phyloP scores from a whole-genome alignment of 2,888 invertebrate genomes.

The Spisula solida region DNA sequence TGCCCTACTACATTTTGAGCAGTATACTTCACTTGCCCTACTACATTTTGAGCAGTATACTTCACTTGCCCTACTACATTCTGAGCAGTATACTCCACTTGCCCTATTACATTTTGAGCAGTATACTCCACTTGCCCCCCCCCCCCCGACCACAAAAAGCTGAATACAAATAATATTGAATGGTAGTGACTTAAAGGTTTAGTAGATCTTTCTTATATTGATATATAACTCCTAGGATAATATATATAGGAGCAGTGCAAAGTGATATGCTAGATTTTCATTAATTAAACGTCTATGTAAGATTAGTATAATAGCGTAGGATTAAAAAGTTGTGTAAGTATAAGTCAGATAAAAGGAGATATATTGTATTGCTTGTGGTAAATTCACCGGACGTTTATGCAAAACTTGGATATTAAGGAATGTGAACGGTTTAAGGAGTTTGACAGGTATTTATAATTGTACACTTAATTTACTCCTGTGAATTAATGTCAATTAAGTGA shows the following conservation, averaged over 20 bases:
- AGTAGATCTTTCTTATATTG: not conserved
- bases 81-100: too few relatives aligned
- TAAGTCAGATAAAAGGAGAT: not conserved
- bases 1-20: too few relatives aligned
- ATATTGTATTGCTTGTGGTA: not conserved
- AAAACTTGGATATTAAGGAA: conserved; percentile 22
- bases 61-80: too few relatives aligned
- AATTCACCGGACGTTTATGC: not conserved
- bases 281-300: conserved; percentile 21
- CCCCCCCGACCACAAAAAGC: too few relatives aligned
- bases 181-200: not conserved
- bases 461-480: not conserved
- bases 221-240: not conserved
- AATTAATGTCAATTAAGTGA: not conserved
- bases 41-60: too few relatives aligned
- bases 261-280: conserved; percentile 31
- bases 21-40: too few relatives aligned
- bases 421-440: not conserved
- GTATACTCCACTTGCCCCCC: too few relatives aligned
- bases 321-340: not conserved
- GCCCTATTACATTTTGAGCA: too few relatives aligned
- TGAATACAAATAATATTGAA: not conserved
- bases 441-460: conserved; percentile 2
- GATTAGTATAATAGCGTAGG: conserved; percentile 3
- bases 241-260: not conserved